Evolutionary conservation across 2,888 invertebrate genomes (phyloP).

Genomic region (Embidobia sp.): DNA sequence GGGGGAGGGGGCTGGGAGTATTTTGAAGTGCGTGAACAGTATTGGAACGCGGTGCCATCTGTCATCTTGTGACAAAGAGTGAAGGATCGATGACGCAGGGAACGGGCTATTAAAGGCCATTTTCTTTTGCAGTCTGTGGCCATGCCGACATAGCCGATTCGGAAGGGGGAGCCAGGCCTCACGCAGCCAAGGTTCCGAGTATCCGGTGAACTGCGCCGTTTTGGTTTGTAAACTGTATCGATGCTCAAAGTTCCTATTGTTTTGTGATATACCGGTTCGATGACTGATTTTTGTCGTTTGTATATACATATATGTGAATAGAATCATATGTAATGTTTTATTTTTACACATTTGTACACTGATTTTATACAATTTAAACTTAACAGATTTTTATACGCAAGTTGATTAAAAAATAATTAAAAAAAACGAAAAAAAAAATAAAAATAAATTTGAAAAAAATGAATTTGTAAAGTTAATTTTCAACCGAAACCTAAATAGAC

Average conservation of each 20-base stretch:
- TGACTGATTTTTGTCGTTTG: too few species aligned
- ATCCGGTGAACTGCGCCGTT: slow-evolving; percentile 74
- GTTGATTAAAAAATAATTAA: too few species aligned
- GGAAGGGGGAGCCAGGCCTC: slow-evolving; percentile 14
- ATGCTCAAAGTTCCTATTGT: slow-evolving; percentile 68
- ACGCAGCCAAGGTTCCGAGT: slow-evolving; percentile 56
- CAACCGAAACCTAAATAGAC: background rate
- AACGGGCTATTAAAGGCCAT: slow-evolving; percentile 46
- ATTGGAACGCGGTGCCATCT: too few species aligned
- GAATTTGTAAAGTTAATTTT: slow-evolving; percentile 7
- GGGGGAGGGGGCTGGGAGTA: too few species aligned
- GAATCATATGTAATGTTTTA: too few species aligned
- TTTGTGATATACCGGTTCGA: too few species aligned
- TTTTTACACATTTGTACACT: too few species aligned
- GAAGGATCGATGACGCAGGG: background rate
- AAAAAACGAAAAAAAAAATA: slow-evolving; percentile 2
- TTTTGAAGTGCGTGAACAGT: too few species aligned
- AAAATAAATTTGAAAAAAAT: background rate
- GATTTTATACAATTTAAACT: too few species aligned
- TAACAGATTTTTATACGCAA: too few species aligned
- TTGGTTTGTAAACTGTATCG: slow-evolving; percentile 80
- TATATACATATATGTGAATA: too few species aligned
- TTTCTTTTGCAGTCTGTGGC: slow-evolving; percentile 80
- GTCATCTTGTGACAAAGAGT: too few species aligned
- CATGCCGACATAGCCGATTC: slow-evolving; percentile 60